These are phyloP conservation scores for Cotesia typhae DNA, from an alignment of 1,140 invertebrate genomes.

Conservation along the genomic window DNA sequence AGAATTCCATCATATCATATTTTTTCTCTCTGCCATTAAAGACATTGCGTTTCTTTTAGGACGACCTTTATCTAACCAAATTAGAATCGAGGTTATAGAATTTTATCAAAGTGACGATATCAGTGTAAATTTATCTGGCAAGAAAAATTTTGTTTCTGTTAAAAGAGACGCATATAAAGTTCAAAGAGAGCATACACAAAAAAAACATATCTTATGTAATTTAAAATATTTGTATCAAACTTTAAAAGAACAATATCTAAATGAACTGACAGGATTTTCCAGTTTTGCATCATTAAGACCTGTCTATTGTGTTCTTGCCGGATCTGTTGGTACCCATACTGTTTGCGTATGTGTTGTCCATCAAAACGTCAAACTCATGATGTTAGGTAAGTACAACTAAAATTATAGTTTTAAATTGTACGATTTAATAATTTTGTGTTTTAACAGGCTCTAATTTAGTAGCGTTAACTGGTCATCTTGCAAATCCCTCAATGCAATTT, in stretches of 20 bases:
- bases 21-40: no score
- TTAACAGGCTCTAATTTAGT: background rate
- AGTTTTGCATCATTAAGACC: constrained; percentile 28
- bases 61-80: no score
- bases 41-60: no score
- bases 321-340: constrained; percentile 33
- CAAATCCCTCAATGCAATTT: background rate
- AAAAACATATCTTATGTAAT: constrained; percentile 14
- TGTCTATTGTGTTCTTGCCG: constrained; percentile 29
- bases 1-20: no score
- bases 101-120: no score
- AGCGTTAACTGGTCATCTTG: constrained; percentile 7
- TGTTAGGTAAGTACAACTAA: constrained; percentile 21
- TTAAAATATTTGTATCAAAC: background rate
- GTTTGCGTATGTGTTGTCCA: constrained; percentile 30
- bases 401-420: constrained; percentile 3
- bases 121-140: constrained; percentile 9
- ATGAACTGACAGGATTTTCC: background rate
- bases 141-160: constrained; percentile 15
- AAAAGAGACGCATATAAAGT: background rate
- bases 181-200: constrained; percentile 15
- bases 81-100: no score
- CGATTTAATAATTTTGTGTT: background rate
- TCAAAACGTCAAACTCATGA: constrained; percentile 33
- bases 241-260: constrained; percentile 29